phyloP scores from a whole-genome alignment of 1,140 invertebrate species.

The Xylocopa sonorina region DNA sequence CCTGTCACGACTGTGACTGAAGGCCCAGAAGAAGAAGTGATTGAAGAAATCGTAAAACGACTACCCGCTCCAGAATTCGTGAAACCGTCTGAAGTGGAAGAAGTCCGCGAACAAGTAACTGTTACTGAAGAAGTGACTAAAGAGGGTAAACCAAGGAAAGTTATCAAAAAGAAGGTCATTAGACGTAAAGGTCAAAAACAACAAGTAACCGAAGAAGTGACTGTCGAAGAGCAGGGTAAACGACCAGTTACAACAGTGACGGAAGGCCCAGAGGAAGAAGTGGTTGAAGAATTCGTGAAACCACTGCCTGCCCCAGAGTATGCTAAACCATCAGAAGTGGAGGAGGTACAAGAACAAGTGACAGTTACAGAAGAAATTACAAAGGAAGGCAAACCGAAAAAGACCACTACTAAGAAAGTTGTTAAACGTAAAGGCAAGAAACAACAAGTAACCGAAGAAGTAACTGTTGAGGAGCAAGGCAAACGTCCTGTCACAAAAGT shows the following conservation, averaged over 20 bases:
- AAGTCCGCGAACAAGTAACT: conserved; percentile 73
- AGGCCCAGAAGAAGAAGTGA: conserved; percentile 63
- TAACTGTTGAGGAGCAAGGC: too few relatives aligned
- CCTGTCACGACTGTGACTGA: conserved; percentile 63
- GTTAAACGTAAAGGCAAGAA: too few relatives aligned
- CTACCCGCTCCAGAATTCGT: conserved; percentile 5
- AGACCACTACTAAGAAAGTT: conserved; percentile 71
- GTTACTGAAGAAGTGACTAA: conserved; percentile 71
- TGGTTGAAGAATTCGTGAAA: conserved; percentile 24
- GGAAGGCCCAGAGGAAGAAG: conserved; percentile 71
- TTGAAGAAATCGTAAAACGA: conserved; percentile 15
- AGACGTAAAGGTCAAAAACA: conserved; percentile 54
- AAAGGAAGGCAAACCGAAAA: conserved; percentile 72
- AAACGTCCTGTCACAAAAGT: too few relatives aligned
- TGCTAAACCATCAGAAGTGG: conserved; percentile 15
- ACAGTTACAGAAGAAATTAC: conserved; percentile 49
- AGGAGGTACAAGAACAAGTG: conserved; percentile 29
- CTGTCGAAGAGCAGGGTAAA: conserved; percentile 54
- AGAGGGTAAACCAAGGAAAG: conserved; percentile 77
- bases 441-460: too few relatives aligned
- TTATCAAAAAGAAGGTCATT: conserved; percentile 54
- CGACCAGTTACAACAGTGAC: conserved; percentile 32
- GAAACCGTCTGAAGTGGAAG: conserved; percentile 60
- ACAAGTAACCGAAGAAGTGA: conserved; percentile 55
- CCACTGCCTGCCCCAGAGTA: conserved; percentile 67